phyloP scores from a whole-genome alignment of 2,797 vertebrate species.

The Poeciliopsis turneri region DNA sequence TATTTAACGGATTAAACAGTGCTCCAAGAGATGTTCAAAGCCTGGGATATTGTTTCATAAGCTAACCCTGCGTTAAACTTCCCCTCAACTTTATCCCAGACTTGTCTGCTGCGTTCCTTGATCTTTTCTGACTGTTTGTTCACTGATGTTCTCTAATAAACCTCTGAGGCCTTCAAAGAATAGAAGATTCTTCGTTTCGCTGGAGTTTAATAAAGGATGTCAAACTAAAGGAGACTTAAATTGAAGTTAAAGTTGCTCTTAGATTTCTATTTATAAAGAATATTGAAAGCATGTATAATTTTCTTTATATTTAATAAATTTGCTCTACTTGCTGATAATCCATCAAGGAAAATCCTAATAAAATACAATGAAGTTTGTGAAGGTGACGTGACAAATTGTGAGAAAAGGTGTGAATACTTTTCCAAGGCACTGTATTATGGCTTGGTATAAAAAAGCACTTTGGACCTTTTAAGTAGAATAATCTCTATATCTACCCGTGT shows the following conservation, averaged over 20 bases:
- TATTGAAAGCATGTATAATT: not conserved
- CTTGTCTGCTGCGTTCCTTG: not conserved
- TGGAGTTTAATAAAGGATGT: not conserved
- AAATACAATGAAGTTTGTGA: not conserved
- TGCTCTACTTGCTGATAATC: not conserved
- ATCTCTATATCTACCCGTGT: constrained; percentile 67
- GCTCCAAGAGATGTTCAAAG: not conserved
- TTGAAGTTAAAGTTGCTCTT: not conserved
- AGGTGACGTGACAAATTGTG: not conserved
- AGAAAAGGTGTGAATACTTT: not conserved
- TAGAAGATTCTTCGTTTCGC: not conserved
- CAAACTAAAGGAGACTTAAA: not conserved
- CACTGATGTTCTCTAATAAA: not conserved
- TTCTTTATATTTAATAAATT: not conserved
- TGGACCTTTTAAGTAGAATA: constrained; percentile 47
- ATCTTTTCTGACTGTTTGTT: not conserved
- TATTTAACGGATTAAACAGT: not conserved
- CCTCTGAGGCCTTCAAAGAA: not conserved
- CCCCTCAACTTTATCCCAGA: not conserved
- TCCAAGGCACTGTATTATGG: not conserved
- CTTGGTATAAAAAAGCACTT: constrained; percentile 46
- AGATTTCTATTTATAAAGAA: not conserved
- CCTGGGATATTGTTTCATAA: not conserved
- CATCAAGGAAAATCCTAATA: not conserved
- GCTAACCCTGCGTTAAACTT: not conserved